Conservation (phyloP, 2,888 invertebrate genomes). For the Drosophila mulleri region DNA sequence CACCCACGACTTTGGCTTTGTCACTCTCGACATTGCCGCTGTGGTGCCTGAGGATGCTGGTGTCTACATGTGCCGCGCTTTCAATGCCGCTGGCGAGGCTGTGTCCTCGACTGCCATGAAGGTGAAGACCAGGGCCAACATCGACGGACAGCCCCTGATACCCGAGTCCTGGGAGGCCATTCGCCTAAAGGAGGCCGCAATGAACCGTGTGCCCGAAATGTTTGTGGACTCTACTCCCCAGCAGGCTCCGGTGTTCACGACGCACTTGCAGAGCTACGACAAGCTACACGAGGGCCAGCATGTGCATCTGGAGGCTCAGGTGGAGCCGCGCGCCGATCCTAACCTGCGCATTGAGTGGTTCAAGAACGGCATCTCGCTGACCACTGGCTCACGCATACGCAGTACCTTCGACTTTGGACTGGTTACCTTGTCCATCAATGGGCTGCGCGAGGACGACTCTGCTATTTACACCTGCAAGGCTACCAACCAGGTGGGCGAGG, state of each 20-base stretch:
- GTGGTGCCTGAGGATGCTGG: constrained; percentile 96
- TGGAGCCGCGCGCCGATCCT: constrained; percentile 95
- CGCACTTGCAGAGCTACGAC: constrained; percentile 93
- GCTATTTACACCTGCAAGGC: constrained; percentile 98
- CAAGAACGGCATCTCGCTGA: constrained; percentile 94
- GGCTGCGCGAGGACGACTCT: constrained; percentile 94
- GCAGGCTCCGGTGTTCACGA: constrained; percentile 98
- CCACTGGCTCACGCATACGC: constrained; percentile 94
- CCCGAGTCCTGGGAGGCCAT: constrained; percentile 97
- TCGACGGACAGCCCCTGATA: constrained; percentile 93
- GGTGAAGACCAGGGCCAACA: constrained; percentile 92
- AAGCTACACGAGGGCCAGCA: constrained; percentile 94
- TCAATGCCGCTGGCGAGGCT: constrained; percentile 97
- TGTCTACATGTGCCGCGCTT: constrained; percentile 96
- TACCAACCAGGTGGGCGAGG: constrained; percentile 96
- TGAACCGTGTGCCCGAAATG: constrained; percentile 95
- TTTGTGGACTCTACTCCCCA: constrained; percentile 93
- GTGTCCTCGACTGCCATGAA: constrained; percentile 96
- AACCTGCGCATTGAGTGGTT: constrained; percentile 96
- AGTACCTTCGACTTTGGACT: constrained; percentile 99
- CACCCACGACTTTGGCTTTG: constrained; percentile 97
- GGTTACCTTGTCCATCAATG: constrained; percentile 95
- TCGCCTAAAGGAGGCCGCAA: constrained; percentile 95
- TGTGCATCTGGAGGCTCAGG: constrained; percentile 94
- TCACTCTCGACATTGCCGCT: constrained; percentile 95